These are phyloP conservation scores for Rhagium mordax DNA, from an alignment of 2,888 invertebrate species.

Conservation along the genomic window DNA sequence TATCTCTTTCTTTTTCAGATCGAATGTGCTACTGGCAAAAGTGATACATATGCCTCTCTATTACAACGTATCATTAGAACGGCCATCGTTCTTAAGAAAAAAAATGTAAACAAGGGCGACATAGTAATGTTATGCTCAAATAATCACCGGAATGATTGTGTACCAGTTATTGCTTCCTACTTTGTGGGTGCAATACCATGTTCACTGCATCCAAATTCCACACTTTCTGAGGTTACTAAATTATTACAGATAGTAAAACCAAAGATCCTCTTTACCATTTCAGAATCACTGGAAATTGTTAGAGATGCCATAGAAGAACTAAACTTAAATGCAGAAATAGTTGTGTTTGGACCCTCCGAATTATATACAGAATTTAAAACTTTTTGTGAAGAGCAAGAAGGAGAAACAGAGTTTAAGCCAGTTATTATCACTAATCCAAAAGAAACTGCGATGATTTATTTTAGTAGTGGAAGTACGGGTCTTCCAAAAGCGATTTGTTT, in stretches of 20 bases:
- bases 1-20: slow-evolving; percentile 50
- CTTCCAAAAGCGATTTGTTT: slow-evolving; percentile 63
- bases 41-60: slow-evolving; percentile 2
- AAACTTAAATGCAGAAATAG: slow-evolving; percentile 51
- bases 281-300: slow-evolving; percentile 34
- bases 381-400: slow-evolving; percentile 48
- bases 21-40: slow-evolving; percentile 64
- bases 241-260: too few relatives aligned
- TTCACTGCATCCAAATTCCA: too few relatives aligned
- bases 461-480: slow-evolving; percentile 64
- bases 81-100: too few relatives aligned
- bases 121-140: too few relatives aligned
- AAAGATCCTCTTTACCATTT: too few relatives aligned
- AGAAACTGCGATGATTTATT: slow-evolving; percentile 58
- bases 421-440: slow-evolving; percentile 38
- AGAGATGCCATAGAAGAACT: slow-evolving; percentile 47
- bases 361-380: slow-evolving; percentile 47
- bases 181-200: too few relatives aligned
- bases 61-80: too few relatives aligned
- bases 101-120: too few relatives aligned
- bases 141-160: too few relatives aligned
- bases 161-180: too few relatives aligned
- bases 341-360: slow-evolving; percentile 56
- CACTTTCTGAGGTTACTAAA: too few relatives aligned
- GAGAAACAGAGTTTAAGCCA: slow-evolving; percentile 55